Base-by-base conservation (phyloP, 2,888 invertebrate species). In the Dugesia japonica region DNA sequence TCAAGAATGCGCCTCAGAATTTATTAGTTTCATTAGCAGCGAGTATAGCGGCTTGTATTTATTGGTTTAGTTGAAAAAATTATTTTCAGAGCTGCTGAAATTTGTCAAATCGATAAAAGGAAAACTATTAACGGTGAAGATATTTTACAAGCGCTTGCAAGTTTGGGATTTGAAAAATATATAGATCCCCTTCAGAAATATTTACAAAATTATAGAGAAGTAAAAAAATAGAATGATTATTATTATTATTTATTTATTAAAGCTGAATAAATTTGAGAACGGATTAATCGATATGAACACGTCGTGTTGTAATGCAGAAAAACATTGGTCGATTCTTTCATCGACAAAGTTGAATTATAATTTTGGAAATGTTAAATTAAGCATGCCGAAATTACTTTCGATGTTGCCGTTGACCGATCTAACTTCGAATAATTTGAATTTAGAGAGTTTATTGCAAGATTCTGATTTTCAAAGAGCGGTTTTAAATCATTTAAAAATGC, bases 41-140 rank as follows among this genome's bases (percentile, higher is more conserved):
- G 98, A 98, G 86, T 85, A n/a, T 85, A 26, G 75, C 1, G 4
- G 1, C 15, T 75, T 26, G 9, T 9, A 71, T 56, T 42, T 71
- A 20, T 26, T 4, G 4, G 15, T 26, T 26, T 31, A n/a, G 26
- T n/a, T 17, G 13, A 74, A 1, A 71, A 17, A 7, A n/a, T 26
- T 33, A 77, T n/a, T 27, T 26, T 13, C 77, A 85, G 85, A 83
- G 98, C 98, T 0, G 94, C 94, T 83, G 98, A 98, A 81, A 87
- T 94, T 1, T 98, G 98, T 85, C 91, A 92, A 81, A 90, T 93
- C 85, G 97, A 98, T 82, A 97, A 97, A 84, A 87, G 98, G 71
- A 99, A 99, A 87, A 99, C 98, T 0, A 97, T 99, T 56, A 98
- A 97, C 80, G 97, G 98, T 0, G 98, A 99, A 87, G 98, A 99